Conservation (phyloP, 2,797 vertebrate species). For the Phoebastria nigripes region DNA sequence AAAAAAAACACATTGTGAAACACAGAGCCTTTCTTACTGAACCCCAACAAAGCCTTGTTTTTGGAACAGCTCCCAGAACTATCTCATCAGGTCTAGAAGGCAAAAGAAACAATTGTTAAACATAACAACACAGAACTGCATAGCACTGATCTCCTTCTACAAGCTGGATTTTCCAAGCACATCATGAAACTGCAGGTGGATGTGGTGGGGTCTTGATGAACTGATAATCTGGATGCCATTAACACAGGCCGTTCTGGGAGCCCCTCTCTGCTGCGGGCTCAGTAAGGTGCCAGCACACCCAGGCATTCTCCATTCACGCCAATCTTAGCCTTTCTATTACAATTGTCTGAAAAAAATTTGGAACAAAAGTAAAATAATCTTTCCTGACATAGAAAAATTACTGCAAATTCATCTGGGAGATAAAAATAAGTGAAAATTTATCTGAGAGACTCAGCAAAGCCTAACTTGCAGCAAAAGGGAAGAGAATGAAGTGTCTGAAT, state of each 20-base stretch:
- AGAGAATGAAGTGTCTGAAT: not conserved
- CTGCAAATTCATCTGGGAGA: not conserved
- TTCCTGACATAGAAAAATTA: not conserved
- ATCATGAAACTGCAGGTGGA: slow-evolving; percentile 21
- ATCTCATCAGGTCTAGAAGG: slow-evolving; percentile 11
- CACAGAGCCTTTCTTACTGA: not conserved
- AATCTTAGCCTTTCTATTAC: not conserved
- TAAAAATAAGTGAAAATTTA: not conserved
- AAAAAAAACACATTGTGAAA: slow-evolving; percentile 33
- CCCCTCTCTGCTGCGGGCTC: not conserved
- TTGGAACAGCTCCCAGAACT: slow-evolving; percentile 22
- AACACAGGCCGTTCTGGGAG: not conserved
- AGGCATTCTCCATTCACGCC: not conserved
- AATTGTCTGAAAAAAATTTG: not conserved
- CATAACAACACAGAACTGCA: not conserved
- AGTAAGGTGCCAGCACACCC: not conserved
- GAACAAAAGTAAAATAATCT: not conserved
- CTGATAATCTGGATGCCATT: not conserved
- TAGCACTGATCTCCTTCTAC: not conserved
- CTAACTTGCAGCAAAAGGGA: not conserved
- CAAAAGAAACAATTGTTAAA: not conserved
- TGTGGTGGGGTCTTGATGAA: not conserved
- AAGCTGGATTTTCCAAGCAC: slow-evolving; percentile 22
- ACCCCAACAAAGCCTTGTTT: not conserved
- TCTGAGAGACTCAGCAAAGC: not conserved